Conservation (phyloP, 53 echinoderm and acorn worm genomes). For the Holothuria leucospilota region DNA sequence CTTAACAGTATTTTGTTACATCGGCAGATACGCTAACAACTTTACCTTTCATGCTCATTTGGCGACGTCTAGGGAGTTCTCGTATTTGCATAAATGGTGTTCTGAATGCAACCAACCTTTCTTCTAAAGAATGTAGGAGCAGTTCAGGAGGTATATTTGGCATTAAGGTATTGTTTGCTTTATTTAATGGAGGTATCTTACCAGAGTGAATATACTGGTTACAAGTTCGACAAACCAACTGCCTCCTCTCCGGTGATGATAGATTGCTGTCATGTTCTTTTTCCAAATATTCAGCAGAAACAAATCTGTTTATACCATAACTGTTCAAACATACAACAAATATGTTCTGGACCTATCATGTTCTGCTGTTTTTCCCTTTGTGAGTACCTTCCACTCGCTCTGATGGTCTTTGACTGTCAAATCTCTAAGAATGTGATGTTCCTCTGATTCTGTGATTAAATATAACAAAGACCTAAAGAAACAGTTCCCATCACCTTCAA, state of each 20-base stretch:
- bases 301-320: too few relatives aligned
- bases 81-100: slow-evolving; percentile 59
- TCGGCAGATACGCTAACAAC: slow-evolving; percentile 56
- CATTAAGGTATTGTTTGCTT: slow-evolving; percentile 5
- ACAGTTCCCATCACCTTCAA: too few relatives aligned
- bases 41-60: slow-evolving; percentile 43
- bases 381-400: too few relatives aligned
- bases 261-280: too few relatives aligned
- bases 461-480: slow-evolving; percentile 33
- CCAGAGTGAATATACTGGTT: not conserved
- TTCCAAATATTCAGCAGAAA: too few relatives aligned
- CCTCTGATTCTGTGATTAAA: slow-evolving; percentile 19
- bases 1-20: slow-evolving; percentile 16
- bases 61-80: slow-evolving; percentile 57
- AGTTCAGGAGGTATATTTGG: slow-evolving; percentile 26
- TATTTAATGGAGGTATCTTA: slow-evolving; percentile 17
- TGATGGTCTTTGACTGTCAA: slow-evolving; percentile 2
- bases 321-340: not conserved
- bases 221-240: slow-evolving; percentile 41
- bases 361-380: too few relatives aligned
- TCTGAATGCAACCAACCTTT: slow-evolving; percentile 49
- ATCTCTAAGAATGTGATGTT: slow-evolving; percentile 7
- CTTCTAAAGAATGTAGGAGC: slow-evolving; percentile 13
- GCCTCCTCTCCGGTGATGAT: not conserved
- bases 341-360: not conserved